Conservation (phyloP, 2,113 vertebrate species). For the Myanophis thanlyinensis region DNA sequence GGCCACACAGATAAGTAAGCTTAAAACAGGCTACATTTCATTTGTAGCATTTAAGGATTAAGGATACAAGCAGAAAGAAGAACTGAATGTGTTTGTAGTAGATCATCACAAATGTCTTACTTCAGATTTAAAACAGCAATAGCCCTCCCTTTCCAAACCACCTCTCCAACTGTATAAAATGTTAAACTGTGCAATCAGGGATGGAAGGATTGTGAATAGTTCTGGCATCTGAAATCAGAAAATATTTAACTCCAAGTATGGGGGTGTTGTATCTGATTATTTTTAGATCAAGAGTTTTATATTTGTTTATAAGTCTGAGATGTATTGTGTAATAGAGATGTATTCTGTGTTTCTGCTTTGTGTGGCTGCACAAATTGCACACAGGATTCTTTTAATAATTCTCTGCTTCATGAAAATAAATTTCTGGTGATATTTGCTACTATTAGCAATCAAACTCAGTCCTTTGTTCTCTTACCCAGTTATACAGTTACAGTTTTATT, state of each 20-base stretch:
- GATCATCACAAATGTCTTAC: not conserved
- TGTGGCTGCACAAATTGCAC: no score
- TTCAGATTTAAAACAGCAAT: not conserved
- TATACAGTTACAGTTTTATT: not conserved
- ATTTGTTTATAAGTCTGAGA: no score
- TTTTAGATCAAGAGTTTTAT: not conserved
- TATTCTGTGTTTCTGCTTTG: no score
- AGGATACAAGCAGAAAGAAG: not conserved
- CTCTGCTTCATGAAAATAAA: not conserved
- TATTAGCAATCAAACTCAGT: not conserved
- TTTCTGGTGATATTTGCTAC: not conserved
- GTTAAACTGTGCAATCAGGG: not conserved
- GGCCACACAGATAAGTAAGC: not conserved
- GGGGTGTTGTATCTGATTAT: not conserved
- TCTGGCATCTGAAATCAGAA: not conserved
- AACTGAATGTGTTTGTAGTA: not conserved
- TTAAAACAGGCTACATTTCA: not conserved
- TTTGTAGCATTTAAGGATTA: not conserved
- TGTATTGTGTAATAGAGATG: no score
- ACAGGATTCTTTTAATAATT: not conserved
- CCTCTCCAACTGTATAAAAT: not conserved
- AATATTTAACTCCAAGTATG: not conserved
- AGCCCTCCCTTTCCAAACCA: no score
- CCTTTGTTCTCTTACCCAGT: not conserved
- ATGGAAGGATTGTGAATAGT: not conserved